Conservation (phyloP, 2,113 vertebrate genomes). For the Nipponia nippon region DNA sequence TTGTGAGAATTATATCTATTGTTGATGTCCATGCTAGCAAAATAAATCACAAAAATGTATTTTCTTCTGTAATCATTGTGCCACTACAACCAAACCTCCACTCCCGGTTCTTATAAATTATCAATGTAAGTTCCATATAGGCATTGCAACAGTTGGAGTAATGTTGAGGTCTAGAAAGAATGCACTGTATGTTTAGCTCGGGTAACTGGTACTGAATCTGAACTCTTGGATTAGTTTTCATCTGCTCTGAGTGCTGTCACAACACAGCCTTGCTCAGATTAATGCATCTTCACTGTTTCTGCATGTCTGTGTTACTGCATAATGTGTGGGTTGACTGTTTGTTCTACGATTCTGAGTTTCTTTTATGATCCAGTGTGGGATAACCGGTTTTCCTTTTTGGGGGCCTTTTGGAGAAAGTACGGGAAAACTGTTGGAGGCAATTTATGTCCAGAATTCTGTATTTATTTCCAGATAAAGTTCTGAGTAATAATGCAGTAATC, state of each 20-base stretch:
- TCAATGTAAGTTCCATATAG: neutral
- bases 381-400: neutral
- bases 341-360: neutral
- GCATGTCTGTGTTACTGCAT: neutral
- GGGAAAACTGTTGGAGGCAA: neutral
- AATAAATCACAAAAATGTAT: neutral
- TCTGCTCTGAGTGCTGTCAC: neutral
- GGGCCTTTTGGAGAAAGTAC: neutral
- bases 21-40: neutral
- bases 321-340: neutral
- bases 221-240: neutral
- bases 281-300: neutral
- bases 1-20: neutral
- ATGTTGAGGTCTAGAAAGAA: neutral
- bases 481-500: neutral
- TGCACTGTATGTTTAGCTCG: neutral
- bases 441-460: neutral
- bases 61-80: neutral
- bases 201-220: neutral
- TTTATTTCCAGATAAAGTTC: neutral
- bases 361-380: neutral
- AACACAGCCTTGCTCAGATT: neutral
- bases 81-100: neutral
- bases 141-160: neutral
- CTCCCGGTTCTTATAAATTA: neutral